Evolutionary conservation across 2,888 invertebrate genomes (phyloP).

Genomic region (Holacanthella duospinosa): DNA sequence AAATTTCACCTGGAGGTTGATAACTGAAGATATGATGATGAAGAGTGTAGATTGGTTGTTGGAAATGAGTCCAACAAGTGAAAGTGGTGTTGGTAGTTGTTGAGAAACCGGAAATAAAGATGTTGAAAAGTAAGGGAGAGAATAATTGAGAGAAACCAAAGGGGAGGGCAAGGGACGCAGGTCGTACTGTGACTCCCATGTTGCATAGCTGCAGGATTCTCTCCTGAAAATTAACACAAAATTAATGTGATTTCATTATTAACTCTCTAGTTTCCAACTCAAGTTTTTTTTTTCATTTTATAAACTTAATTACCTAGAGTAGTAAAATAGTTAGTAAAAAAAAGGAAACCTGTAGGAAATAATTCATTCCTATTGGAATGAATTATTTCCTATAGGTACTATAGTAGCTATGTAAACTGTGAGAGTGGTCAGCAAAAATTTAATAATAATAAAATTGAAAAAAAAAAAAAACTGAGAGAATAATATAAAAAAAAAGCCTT

Average conservation of each 20-base stretch:
- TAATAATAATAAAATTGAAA: too few species aligned
- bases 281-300: too few species aligned
- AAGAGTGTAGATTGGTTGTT: neutral
- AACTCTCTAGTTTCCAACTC: too few species aligned
- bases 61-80: neutral
- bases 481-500: too few species aligned
- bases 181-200: slow-evolving; percentile 48
- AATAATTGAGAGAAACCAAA: slow-evolving; percentile 36
- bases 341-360: neutral
- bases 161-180: slow-evolving; percentile 35
- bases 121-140: slow-evolving; percentile 35
- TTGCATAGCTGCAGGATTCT: slow-evolving; percentile 15
- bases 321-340: neutral
- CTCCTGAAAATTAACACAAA: slow-evolving; percentile 3
- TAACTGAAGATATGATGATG: neutral
- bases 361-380: neutral
- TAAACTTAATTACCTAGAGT: too few species aligned
- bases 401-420: too few species aligned
- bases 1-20: too few species aligned
- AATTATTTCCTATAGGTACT: too few species aligned
- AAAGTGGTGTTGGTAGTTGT: neutral
- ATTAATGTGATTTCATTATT: slow-evolving; percentile 10
- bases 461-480: too few species aligned
- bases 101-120: slow-evolving; percentile 33
- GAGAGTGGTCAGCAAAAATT: too few species aligned